Conservation (phyloP, 2,888 invertebrate genomes). For the Alentia gelatinosa region DNA sequence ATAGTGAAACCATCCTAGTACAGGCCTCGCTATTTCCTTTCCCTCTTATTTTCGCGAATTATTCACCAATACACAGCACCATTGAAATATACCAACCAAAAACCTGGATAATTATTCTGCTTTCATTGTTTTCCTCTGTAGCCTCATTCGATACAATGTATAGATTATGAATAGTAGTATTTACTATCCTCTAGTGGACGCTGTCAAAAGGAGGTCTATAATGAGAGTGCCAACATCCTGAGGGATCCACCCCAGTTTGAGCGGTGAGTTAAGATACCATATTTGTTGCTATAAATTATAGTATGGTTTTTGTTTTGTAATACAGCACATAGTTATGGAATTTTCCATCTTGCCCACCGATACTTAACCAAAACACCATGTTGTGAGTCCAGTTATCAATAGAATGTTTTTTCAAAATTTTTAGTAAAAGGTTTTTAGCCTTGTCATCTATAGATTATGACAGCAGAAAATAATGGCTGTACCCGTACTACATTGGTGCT, state of each 20-base stretch:
- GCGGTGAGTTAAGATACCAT: slow-evolving; percentile 67
- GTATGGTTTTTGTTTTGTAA: neutral
- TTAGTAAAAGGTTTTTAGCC: neutral
- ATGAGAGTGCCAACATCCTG: slow-evolving; percentile 83
- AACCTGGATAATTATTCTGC: too few relatives aligned
- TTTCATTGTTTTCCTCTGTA: neutral
- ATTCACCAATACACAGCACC: neutral
- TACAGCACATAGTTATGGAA: neutral
- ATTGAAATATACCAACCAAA: neutral
- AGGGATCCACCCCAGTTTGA: slow-evolving; percentile 79
- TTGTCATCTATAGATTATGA: neutral
- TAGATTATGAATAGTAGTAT: neutral
- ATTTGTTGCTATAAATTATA: neutral
- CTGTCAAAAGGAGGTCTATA: slow-evolving; percentile 94
- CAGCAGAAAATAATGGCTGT: neutral
- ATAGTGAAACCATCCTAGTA: neutral
- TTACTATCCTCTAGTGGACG: slow-evolving; percentile 86
- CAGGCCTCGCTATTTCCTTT: neutral
- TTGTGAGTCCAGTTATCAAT: too few relatives aligned
- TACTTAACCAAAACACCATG: neutral
- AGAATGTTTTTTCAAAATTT: too few relatives aligned
- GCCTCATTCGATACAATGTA: neutral
- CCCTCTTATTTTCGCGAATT: too few relatives aligned
- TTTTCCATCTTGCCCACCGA: neutral
- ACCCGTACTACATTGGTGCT: neutral